Evolutionary conservation across 2,797 vertebrate genomes (phyloP), one percentile per base, ranked within the genome.

Genomic region (Semotilus atromaculatus): DNA sequence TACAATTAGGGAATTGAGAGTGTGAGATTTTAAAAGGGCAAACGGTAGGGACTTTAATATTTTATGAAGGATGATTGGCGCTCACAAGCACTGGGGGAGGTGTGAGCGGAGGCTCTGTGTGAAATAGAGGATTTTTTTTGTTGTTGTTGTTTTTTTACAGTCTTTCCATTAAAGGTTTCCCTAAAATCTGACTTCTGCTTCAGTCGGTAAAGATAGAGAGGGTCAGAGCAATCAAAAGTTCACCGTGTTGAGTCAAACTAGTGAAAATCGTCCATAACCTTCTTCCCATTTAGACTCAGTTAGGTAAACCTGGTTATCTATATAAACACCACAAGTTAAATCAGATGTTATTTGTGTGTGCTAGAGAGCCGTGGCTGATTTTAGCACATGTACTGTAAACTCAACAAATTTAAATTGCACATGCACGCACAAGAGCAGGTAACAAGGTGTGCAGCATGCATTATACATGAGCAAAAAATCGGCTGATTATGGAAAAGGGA

Each of bases 381-480:
- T 96, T 95, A 96, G 95, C 95, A 94, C 96, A 96, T 96, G 95
- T 64, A 64, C 60, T 29, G 60, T 95, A 96, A 96, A 97, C 95
- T 95, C 95, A 95, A 96, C 95, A 96, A 96, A 96, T 95, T 95
- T 95, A 96, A 96, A 96, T 96, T 95, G 96, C 94, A 96, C 96
- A 96, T 96, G 96, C 96, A 96, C 96, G 95, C 95, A 93, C 95
- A 95, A 95, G 95, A 96, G 95, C 95, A 96, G 96, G 96, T 97
- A 97, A 97, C 96, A 95, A 97, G 95, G 95, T 96, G 90, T 93
- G 92, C 92, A 93, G 93, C 94, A 96, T 97, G 95, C 96, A 97
- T 97, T 96, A 97, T 96, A 95, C 95, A 97, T 96, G 71, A 88
- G 88, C 94, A 95, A 94, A 87, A 96, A 93, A 81, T 68, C 82